Conservation (phyloP, 2,113 vertebrate genomes). For the Varanus komodoensis region DNA sequence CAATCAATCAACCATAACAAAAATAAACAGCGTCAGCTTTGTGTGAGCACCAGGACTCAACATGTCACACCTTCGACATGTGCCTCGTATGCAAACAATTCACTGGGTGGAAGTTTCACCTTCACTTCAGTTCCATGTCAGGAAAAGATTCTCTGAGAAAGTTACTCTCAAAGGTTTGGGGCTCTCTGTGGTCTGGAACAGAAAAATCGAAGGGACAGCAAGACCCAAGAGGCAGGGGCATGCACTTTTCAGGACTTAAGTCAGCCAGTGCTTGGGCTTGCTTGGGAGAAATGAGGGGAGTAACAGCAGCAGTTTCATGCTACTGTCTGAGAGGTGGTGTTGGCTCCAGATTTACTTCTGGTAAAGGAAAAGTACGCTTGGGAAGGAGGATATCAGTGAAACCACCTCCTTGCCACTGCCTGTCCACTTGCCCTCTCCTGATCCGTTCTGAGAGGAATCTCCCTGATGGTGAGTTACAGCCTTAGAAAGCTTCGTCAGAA, state of each 20-base stretch:
- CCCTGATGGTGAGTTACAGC: no score
- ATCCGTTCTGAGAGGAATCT: not conserved
- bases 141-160: not conserved
- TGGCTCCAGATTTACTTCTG: not conserved
- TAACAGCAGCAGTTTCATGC: not conserved
- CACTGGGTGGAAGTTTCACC: not conserved
- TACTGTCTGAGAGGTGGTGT: not conserved
- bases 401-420: not conserved
- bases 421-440: not conserved
- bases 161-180: not conserved
- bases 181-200: not conserved
- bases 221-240: not conserved
- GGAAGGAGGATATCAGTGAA: not conserved
- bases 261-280: no score
- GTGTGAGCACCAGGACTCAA: not conserved
- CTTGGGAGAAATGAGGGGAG: no score
- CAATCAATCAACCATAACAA: not conserved
- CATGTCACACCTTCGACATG: not conserved
- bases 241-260: not conserved
- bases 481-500: not conserved
- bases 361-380: not conserved
- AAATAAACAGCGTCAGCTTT: not conserved
- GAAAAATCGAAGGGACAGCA: not conserved
- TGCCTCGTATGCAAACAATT: not conserved
- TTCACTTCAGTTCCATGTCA: not conserved